These are phyloP conservation scores for Tachuris rubrigastra DNA, from an alignment of 2,113 vertebrate genomes.

Conservation along the genomic window DNA sequence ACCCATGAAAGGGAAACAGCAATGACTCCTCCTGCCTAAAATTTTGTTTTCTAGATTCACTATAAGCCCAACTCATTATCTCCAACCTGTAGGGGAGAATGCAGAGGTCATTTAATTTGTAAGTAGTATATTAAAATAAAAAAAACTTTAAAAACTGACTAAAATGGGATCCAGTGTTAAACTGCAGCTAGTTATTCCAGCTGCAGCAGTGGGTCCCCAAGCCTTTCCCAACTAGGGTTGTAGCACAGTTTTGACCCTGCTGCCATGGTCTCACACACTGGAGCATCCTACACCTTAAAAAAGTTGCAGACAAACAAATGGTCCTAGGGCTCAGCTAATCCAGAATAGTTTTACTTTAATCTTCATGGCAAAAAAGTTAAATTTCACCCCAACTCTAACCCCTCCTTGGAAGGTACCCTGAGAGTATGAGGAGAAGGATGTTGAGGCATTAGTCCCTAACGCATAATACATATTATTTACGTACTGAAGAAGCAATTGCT, in stretches of 20 bases:
- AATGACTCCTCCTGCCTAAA: neutral
- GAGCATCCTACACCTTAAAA: neutral
- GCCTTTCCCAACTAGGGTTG: neutral
- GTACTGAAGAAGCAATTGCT: neutral
- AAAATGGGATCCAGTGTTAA: neutral
- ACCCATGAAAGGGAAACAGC: neutral
- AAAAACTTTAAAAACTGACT: neutral
- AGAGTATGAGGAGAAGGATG: neutral
- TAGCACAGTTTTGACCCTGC: neutral
- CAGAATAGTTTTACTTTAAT: neutral
- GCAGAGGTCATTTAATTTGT: neutral
- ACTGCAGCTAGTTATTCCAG: neutral
- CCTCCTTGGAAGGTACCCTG: neutral
- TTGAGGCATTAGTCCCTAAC: neutral
- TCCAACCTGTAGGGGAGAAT: neutral
- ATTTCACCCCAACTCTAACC: neutral
- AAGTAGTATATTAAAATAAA: neutral
- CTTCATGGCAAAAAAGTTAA: neutral
- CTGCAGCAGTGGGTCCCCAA: neutral
- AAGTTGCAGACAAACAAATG: neutral
- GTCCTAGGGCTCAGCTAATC: neutral
- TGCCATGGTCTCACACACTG: neutral
- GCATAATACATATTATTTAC: neutral
- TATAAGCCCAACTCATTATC: neutral
- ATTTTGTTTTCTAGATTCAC: neutral